Base-by-base conservation (phyloP, 2,888 invertebrate species). In the Cephus spinipes region DNA sequence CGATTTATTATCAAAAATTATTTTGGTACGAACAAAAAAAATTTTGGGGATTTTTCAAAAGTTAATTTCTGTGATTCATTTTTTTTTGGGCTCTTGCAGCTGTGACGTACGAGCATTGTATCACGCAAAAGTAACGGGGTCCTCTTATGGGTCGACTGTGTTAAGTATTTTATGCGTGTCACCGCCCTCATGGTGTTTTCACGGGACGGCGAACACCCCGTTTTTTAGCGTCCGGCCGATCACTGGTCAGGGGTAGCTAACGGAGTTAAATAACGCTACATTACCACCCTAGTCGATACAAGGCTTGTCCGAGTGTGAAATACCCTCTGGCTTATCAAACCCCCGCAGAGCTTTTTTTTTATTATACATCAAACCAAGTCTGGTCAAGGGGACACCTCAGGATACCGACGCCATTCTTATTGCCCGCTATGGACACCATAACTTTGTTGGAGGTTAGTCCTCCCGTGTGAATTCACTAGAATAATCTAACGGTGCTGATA, bases 221-320 rank as follows among this genome's bases (percentile, higher is more conserved):
- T 80, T 84, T 83, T 85, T 85, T 81, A 81, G 84, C 84, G 78
- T 78, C 81, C 80, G 79, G 80, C 78, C 36, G 81, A 78, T 79
- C 79, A 79, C 79, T 76, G 76, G 33, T 75, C 74, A 73, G 78
- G 82, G 78, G 81, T 78, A 78, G 79, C 85, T 90, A 91, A 91
- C 89, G 88, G 88, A 91, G 91, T 90, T 91, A 91, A 91, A 91
- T 90, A 90, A 91, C 90, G 90, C 89, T 89, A 90, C 89, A 89
- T 90, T 88, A 88, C 87, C 90, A 89, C 88, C 88, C 89, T 87
- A 81, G 80, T 81, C 86, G 87, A 88, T 87, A 88, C 87, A 84
- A 85, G 85, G 86, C 78, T 84, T 89, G 91, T 86, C 90, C 90
- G 88, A 91, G 91, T 91, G 91, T 91, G 90, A 91, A 91, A 91